Conservation (phyloP, 2,888 invertebrate species). For the Rhogogaster chlorosoma region DNA sequence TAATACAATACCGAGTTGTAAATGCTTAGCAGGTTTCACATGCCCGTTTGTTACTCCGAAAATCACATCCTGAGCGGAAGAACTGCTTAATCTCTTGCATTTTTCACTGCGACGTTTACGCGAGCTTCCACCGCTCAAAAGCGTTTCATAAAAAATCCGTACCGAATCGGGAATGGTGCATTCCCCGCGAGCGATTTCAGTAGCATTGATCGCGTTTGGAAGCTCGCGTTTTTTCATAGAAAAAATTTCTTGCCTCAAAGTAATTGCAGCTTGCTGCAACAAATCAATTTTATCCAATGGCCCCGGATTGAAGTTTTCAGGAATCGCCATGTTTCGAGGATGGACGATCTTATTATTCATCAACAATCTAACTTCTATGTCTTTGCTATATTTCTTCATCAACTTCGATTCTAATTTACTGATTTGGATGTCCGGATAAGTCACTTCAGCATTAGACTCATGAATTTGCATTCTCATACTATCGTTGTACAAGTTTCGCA, state of each 20-base stretch:
- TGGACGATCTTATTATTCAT: no score
- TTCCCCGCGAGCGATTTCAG: background rate
- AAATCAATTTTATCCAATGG: no score
- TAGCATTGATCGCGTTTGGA: background rate
- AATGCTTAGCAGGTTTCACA: conserved; percentile 59
- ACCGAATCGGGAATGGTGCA: background rate
- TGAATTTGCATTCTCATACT: no score
- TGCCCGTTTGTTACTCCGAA: conserved; percentile 60
- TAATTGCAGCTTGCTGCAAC: no score
- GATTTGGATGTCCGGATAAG: no score
- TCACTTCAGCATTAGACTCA: no score
- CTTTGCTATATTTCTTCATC: no score
- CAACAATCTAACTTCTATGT: no score
- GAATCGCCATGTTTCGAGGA: no score
- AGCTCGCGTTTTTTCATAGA: background rate
- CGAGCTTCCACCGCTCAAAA: conserved; percentile 2
- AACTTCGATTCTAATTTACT: no score
- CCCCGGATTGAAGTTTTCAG: no score
- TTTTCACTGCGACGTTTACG: conserved; percentile 18
- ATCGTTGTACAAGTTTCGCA: no score
- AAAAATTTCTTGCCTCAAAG: background rate
- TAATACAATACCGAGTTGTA: conserved; percentile 59
- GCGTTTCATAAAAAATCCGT: background rate
- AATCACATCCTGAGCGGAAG: conserved; percentile 59
- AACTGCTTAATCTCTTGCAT: conserved; percentile 14